Evolutionary conservation across 1,140 invertebrate species (phyloP).

Genomic region (Zaprionus inermis): DNA sequence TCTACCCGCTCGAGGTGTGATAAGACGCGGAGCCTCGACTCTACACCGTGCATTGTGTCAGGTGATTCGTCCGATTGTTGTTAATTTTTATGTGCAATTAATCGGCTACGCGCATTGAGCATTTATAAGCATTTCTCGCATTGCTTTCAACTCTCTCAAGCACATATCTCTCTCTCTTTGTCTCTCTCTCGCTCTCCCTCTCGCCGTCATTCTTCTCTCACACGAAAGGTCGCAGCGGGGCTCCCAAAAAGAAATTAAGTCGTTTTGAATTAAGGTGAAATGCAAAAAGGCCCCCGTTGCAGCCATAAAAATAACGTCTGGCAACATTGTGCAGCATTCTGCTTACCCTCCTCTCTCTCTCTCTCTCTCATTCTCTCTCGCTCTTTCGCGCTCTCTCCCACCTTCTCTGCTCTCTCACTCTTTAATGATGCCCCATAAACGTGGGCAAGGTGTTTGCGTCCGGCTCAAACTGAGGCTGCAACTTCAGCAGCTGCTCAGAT

Average conservation of each 20-base stretch:
- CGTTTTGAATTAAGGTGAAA: constrained; percentile 80
- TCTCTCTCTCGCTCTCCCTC: background rate
- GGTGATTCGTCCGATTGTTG: constrained; percentile 64
- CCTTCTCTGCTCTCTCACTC: background rate
- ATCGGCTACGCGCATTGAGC: constrained; percentile 79
- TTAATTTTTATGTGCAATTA: constrained; percentile 83
- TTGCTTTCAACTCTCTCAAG: background rate
- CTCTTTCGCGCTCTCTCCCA: too few species aligned
- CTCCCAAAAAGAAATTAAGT: constrained; percentile 67
- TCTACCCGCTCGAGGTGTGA: constrained; percentile 59
- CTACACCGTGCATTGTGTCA: constrained; percentile 33
- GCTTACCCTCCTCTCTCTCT: background rate
- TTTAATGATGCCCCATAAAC: constrained; percentile 62
- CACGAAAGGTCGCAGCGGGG: constrained; percentile 33
- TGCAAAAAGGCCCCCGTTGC: constrained; percentile 59
- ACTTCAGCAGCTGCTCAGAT: constrained; percentile 53
- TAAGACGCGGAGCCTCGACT: constrained; percentile 4
- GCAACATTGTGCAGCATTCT: constrained; percentile 65
- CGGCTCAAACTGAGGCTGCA: constrained; percentile 21
- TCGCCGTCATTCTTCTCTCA: background rate
- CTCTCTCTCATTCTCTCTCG: background rate
- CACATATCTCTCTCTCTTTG: background rate
- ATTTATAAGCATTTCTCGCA: constrained; percentile 78
- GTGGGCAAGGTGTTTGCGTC: constrained; percentile 72
- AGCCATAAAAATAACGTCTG: constrained; percentile 47